Conservation (phyloP, 1,140 invertebrate genomes). For the Meloidogyne chitwoodi region DNA sequence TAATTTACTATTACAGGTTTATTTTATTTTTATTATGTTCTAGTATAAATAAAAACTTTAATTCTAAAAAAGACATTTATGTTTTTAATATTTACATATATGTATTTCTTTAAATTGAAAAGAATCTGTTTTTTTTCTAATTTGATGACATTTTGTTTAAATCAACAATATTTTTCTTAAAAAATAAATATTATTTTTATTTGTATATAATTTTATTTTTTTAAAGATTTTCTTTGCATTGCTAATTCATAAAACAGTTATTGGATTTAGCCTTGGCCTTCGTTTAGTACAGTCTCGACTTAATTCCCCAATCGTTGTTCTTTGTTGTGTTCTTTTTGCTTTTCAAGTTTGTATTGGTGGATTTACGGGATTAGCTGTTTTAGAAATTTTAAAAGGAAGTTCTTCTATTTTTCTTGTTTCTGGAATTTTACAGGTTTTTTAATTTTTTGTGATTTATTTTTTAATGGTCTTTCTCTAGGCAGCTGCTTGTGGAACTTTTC, state of each 20-base stretch:
- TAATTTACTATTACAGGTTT: slow-evolving; percentile 46
- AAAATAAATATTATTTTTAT: too few relatives aligned
- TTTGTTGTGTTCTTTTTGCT: slow-evolving; percentile 68
- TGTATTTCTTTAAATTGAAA: too few relatives aligned
- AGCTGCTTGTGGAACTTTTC: slow-evolving; percentile 70
- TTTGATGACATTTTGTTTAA: too few relatives aligned
- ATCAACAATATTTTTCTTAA: too few relatives aligned
- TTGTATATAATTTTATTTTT: too few relatives aligned
- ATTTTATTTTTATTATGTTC: neutral
- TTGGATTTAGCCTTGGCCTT: slow-evolving; percentile 68
- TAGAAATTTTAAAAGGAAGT: slow-evolving; percentile 36
- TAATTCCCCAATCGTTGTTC: slow-evolving; percentile 64
- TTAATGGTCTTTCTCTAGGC: slow-evolving; percentile 12
- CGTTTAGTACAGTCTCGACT: slow-evolving; percentile 69
- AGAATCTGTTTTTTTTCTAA: too few relatives aligned
- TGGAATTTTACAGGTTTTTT: slow-evolving; percentile 43
- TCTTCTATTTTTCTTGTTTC: slow-evolving; percentile 33
- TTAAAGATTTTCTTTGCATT: slow-evolving; percentile 65
- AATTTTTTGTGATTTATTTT: neutral
- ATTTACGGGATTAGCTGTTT: slow-evolving; percentile 47
- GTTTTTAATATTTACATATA: too few relatives aligned
- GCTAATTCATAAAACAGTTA: slow-evolving; percentile 67
- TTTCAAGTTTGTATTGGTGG: slow-evolving; percentile 68
- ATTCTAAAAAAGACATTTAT: too few relatives aligned
- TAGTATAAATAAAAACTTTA: too few relatives aligned